Evolutionary conservation across 1,140 invertebrate genomes (phyloP).

Genomic region (Ceratoteleas bidentatus): DNA sequence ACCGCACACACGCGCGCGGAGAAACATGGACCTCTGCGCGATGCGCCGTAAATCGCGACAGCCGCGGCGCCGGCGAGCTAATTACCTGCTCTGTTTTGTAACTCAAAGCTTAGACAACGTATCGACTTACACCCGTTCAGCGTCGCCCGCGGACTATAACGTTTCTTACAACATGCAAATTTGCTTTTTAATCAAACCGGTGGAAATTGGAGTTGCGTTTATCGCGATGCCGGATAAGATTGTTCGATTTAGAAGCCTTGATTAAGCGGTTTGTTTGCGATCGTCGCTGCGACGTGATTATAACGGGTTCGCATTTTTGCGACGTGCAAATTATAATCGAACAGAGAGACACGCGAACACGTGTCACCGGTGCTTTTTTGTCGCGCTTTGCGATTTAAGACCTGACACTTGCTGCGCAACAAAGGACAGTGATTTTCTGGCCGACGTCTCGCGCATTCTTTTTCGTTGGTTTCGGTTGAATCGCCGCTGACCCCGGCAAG

Average conservation of each 20-base stretch:
- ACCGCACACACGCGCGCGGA: constrained; percentile 29
- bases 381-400: background rate
- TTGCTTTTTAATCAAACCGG: constrained; percentile 37
- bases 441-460: background rate
- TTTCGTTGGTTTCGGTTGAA: constrained; percentile 38
- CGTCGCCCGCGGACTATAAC: constrained; percentile 65
- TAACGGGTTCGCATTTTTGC: background rate
- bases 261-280: constrained; percentile 20
- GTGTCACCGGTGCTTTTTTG: too few relatives aligned
- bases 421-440: constrained; percentile 14
- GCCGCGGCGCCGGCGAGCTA: constrained; percentile 69
- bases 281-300: background rate
- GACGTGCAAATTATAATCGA: background rate
- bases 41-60: constrained; percentile 39
- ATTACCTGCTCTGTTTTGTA: constrained; percentile 76
- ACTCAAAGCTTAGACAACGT: constrained; percentile 70
- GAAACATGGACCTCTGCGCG: constrained; percentile 35
- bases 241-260: constrained; percentile 23
- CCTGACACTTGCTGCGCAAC: background rate
- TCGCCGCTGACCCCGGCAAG: constrained; percentile 21
- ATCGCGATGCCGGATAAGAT: constrained; percentile 14
- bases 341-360: background rate
- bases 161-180: constrained; percentile 41
- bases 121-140: constrained; percentile 71
- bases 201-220: constrained; percentile 20